Evolutionary conservation across 1,140 invertebrate species (phyloP).

Genomic region (Orius insidiosus): DNA sequence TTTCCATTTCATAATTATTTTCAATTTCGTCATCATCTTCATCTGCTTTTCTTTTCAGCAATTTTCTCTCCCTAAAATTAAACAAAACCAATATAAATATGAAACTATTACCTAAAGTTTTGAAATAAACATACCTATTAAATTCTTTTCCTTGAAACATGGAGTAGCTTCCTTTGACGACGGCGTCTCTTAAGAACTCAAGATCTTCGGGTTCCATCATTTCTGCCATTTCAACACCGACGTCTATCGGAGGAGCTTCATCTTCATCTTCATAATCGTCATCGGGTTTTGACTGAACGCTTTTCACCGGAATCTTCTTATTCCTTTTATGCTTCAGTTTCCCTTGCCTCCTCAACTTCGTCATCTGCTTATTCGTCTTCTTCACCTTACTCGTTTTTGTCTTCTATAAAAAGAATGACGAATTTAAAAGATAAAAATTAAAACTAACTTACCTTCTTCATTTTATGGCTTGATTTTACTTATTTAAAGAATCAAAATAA

Average conservation of each 20-base stretch:
- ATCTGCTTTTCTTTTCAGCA: slow-evolving; percentile 17
- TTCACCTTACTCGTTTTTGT: slow-evolving; percentile 26
- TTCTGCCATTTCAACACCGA: slow-evolving; percentile 41
- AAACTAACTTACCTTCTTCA: no score
- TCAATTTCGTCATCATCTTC: slow-evolving; percentile 21
- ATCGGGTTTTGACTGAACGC: slow-evolving; percentile 19
- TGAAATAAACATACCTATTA: no score
- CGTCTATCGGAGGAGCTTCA: slow-evolving; percentile 29
- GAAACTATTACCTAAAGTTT: no score
- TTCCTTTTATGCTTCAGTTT: slow-evolving; percentile 35
- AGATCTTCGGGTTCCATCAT: slow-evolving; percentile 46
- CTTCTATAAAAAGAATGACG: slow-evolving; percentile 11
- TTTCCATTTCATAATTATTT: slow-evolving; percentile 21
- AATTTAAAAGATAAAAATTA: no score
- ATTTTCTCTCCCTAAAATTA: slow-evolving; percentile 16
- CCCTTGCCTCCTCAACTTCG: slow-evolving; percentile 39
- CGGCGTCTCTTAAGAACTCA: slow-evolving; percentile 36
- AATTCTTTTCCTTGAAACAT: slow-evolving; percentile 28
- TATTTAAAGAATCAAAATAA: no score
- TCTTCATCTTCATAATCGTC: slow-evolving; percentile 25
- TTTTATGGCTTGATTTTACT: no score
- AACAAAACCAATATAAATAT: no score
- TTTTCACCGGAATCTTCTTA: slow-evolving; percentile 23
- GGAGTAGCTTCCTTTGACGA: slow-evolving; percentile 30
- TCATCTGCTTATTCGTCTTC: slow-evolving; percentile 41